Evolutionary conservation across 2,888 invertebrate genomes (phyloP).

Genomic region (Sinelater perroti): DNA sequence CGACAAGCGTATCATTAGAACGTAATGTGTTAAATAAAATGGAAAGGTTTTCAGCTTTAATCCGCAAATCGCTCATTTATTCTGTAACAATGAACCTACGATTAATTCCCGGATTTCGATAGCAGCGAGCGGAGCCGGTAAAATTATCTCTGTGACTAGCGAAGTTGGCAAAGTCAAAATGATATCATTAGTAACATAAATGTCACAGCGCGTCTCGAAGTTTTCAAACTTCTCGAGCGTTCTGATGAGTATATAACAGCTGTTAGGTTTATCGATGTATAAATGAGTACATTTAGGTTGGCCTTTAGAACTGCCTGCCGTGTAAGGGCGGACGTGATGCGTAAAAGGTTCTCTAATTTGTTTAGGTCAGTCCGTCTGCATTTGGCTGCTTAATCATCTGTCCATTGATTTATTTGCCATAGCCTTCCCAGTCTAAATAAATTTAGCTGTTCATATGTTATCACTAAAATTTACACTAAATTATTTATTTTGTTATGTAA

Average conservation of each 20-base stretch:
- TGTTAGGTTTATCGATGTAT: constrained; percentile 54
- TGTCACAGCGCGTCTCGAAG: constrained; percentile 52
- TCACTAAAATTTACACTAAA: too few species aligned
- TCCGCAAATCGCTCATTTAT: constrained; percentile 36
- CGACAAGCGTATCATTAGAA: not conserved
- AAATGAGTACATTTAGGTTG: constrained; percentile 48
- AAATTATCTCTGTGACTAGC: constrained; percentile 43
- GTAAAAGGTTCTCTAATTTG: constrained; percentile 31
- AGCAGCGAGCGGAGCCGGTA: constrained; percentile 37
- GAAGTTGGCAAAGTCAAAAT: constrained; percentile 51
- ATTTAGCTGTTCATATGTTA: too few species aligned
- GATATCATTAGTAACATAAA: constrained; percentile 53
- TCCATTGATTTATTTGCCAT: too few species aligned
- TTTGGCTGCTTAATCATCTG: constrained; percentile 2
- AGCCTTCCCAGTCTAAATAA: too few species aligned
- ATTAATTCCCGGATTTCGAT: constrained; percentile 38
- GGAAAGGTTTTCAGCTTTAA: constrained; percentile 21
- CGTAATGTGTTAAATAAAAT: constrained; percentile 20
- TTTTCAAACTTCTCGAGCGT: constrained; percentile 53
- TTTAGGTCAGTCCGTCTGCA: constrained; percentile 25
- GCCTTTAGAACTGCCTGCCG: constrained; percentile 23
- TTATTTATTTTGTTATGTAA: too few species aligned
- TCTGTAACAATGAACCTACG: constrained; percentile 33
- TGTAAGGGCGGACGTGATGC: constrained; percentile 30
- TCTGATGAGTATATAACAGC: constrained; percentile 56